phyloP scores from a whole-genome alignment of 2,888 invertebrate species.

The Synergus umbraculus region DNA sequence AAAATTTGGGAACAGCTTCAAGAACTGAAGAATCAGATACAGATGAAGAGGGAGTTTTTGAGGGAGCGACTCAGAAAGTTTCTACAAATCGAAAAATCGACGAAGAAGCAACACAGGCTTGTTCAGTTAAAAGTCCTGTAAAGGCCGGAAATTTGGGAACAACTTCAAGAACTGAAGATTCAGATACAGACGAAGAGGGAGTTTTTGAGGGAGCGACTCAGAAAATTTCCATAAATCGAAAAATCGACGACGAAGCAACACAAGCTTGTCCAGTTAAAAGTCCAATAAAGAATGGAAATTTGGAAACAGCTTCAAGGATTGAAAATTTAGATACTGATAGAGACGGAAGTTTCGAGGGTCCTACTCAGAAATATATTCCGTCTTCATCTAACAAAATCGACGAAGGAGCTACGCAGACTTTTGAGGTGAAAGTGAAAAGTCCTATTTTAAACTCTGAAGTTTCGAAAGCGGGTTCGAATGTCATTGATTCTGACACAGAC shows the following conservation, averaged over 20 bases:
- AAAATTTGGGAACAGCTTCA: too few species aligned
- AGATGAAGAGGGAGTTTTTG: background rate
- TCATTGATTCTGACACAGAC: constrained; percentile 38
- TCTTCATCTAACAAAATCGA: background rate
- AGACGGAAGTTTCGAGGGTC: background rate
- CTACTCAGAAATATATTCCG: background rate
- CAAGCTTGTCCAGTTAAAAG: background rate
- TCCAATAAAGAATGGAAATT: background rate
- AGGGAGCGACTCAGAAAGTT: background rate
- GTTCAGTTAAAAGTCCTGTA: background rate
- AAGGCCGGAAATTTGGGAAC: background rate
- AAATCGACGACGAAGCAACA: background rate
- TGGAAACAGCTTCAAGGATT: background rate
- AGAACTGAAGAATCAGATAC: too few species aligned
- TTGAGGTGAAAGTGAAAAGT: background rate
- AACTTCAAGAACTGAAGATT: background rate
- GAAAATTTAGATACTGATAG: background rate
- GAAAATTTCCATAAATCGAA: background rate
- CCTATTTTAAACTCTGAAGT: background rate
- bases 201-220: background rate
- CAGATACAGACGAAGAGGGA: constrained; percentile 33
- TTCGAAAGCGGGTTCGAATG: constrained; percentile 10
- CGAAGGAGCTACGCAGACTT: background rate
- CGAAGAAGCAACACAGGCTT: background rate
- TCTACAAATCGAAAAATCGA: background rate